Conservation (phyloP, 2,113 vertebrate species). For the Connochaetes taurinus region DNA sequence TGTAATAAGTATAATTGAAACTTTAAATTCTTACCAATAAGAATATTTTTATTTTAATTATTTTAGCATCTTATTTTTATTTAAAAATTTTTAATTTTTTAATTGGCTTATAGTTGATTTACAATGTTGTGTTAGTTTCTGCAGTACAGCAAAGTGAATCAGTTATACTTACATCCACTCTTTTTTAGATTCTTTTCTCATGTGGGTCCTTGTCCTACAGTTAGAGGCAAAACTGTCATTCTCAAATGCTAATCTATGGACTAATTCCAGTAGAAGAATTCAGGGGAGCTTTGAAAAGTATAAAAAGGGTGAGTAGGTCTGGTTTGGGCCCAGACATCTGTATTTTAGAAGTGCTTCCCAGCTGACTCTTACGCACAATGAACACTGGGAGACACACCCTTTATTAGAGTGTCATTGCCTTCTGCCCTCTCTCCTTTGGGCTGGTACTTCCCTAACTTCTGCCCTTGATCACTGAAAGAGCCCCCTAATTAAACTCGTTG, state of each 20-base stretch:
- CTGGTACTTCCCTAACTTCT: neutral
- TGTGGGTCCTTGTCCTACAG: neutral
- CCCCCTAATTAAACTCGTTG: neutral
- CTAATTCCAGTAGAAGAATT: neutral
- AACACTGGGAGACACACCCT: neutral
- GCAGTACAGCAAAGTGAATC: neutral
- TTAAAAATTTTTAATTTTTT: neutral
- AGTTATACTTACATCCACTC: neutral
- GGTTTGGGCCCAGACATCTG: neutral
- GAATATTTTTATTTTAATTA: neutral
- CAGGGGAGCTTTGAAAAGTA: neutral
- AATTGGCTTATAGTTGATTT: neutral
- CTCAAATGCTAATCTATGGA: neutral
- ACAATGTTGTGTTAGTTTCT: neutral
- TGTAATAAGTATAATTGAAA: neutral
- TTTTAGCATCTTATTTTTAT: neutral
- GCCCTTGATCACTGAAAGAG: neutral
- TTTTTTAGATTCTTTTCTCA: neutral
- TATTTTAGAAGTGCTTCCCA: neutral
- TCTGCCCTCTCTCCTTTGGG: neutral
- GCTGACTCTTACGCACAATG: neutral
- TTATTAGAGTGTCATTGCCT: neutral
- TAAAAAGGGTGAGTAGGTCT: neutral
- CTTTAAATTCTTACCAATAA: neutral
- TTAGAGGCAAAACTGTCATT: neutral